These are phyloP conservation scores for Apostichopus californicus DNA, from an alignment of 35 echinoderm and acorn worm species.

Conservation along the genomic window DNA sequence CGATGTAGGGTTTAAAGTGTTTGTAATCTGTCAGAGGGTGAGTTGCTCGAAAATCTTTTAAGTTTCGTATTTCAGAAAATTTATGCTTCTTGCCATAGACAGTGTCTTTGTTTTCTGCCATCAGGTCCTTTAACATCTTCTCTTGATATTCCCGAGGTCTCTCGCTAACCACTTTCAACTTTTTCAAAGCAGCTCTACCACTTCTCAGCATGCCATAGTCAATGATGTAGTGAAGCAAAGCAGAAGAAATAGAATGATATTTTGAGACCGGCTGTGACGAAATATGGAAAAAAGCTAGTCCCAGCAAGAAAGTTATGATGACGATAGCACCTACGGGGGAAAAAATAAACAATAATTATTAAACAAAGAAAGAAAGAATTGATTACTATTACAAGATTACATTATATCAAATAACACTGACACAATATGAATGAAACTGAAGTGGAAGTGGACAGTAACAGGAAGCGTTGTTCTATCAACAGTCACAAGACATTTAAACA, in stretches of 20 bases:
- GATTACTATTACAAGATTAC: too few species aligned
- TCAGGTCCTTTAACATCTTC: constrained; percentile 37
- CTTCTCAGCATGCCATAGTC: constrained; percentile 36
- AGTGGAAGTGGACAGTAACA: too few species aligned
- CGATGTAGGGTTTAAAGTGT: constrained; percentile 54
- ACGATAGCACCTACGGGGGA: neutral
- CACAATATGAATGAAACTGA: too few species aligned
- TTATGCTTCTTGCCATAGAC: constrained; percentile 63
- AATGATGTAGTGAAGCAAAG: constrained; percentile 36
- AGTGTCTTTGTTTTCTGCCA: constrained; percentile 61
- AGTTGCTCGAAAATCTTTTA: constrained; percentile 53
- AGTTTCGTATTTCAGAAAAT: constrained; percentile 44
- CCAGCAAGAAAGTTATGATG: constrained; percentile 31
- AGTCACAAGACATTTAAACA: too few species aligned
- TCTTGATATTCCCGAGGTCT: constrained; percentile 59
- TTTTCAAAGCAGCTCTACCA: constrained; percentile 33
- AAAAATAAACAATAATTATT: constrained; percentile 6
- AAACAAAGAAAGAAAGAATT: too few species aligned
- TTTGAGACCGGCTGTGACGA: constrained; percentile 18
- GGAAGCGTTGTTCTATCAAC: too few species aligned
- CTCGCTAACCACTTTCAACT: constrained; percentile 14
- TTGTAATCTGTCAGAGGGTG: constrained; percentile 72
- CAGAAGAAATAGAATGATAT: constrained; percentile 28
- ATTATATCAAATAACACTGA: too few species aligned
- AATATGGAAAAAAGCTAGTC: constrained; percentile 39